Base-by-base conservation (phyloP, 2,113 vertebrate species). In the Brachyistius frenatus region DNA sequence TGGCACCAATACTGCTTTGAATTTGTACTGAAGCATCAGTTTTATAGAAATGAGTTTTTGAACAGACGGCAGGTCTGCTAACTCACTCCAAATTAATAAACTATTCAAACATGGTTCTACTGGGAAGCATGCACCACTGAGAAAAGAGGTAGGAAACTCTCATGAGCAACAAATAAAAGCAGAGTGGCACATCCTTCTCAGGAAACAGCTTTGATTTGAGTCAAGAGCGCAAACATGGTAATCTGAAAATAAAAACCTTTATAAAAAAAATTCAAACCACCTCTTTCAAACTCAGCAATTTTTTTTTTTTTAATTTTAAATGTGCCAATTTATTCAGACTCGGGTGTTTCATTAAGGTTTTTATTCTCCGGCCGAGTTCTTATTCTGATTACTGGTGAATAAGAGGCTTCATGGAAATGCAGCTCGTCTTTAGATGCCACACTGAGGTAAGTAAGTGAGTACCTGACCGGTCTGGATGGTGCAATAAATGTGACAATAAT, bases 391-490 rank as follows among this genome's bases (percentile, higher is more conserved):
- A 36, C 56, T 9, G 46, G 36, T 31, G 41, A 85, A 68, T 69
- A 73, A 84, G 58, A 62, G 57, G 67, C 76, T 86, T 37, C 36
- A 44, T 75, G 76, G 73, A 65, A 84, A 77, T 75, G 76, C 80
- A 88, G 84, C 86, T 71, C 62, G 75, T 84, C 62, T 55, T 73
- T 57, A 62, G 64, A 80, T 62, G 76, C 54, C 49, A 61, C 46
- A 80, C 46, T 72, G 53, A 73, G 36, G 52, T 15, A 49, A 33
- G 13, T 56, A 32, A 23, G 3, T 14, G 36, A 78, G 55, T 4
- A 70, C 58, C 0, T 13, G 0, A 78, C 75, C 61, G 47, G 58
- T 65, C 57, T 39, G 23, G n/a, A 33, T 8, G 36, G 65, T 69
- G 60, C 57, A 64, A 60, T 73, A 49, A 66, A 77, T 52, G 56